Conservation (phyloP, 2,113 vertebrate genomes). For the Hemichromis elongatus region DNA sequence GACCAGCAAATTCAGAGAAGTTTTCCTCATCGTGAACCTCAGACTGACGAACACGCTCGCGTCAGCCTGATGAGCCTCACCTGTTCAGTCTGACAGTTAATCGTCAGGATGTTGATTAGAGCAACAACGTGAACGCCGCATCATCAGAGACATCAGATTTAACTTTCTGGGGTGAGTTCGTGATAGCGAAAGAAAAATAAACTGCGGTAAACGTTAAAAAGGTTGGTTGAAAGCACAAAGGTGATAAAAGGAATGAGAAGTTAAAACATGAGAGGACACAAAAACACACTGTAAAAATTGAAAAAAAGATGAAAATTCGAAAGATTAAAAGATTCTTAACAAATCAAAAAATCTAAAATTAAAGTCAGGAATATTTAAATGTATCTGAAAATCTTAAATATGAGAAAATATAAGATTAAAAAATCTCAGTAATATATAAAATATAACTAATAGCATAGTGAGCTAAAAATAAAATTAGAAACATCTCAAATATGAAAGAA, state of each 20-base stretch:
- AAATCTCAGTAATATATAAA: not conserved
- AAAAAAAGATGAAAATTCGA: not conserved
- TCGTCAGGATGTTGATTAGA: not conserved
- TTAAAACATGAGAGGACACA: not conserved
- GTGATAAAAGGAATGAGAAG: not conserved
- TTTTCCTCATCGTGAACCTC: not conserved
- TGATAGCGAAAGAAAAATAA: not conserved
- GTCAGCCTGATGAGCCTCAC: not conserved
- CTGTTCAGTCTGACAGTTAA: not conserved
- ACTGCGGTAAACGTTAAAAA: not conserved
- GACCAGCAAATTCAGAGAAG: not conserved
- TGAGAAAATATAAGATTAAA: not conserved
- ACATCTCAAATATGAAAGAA: not conserved
- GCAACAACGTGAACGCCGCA: not conserved
- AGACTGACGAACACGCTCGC: not conserved
- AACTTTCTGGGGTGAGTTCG: not conserved
- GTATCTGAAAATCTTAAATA: not conserved
- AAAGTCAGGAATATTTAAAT: not conserved
- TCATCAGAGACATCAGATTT: not conserved
- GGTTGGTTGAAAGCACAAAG: not conserved
- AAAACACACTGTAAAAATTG: not conserved
- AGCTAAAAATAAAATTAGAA: not conserved
- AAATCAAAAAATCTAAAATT: fast-evolving
- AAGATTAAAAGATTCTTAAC: not conserved
- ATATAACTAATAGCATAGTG: not conserved